A percentile compares a stretch with the other conserved stretches of the same genome.
These are phyloP conservation scores for Ariopsis seemanni DNA, from an alignment of 2,113 vertebrate genomes.

Conservation along the genomic window DNA sequence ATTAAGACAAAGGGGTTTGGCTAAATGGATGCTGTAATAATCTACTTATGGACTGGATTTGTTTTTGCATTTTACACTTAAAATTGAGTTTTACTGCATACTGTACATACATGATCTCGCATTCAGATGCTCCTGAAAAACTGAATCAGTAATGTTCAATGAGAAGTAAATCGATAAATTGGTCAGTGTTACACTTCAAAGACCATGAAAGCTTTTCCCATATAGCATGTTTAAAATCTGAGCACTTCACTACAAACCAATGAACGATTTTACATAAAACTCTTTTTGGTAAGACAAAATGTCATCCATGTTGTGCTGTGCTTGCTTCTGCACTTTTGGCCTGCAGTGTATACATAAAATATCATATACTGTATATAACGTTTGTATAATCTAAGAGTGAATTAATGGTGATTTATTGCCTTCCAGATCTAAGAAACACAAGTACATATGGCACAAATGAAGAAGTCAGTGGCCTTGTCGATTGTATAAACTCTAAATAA, in stretches of 20 bases:
- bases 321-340: slow-evolving; percentile 4
- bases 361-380: slow-evolving; percentile 22
- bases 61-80: neutral
- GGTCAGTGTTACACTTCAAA: neutral
- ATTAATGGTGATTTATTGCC: slow-evolving; percentile 15
- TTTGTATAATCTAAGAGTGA: slow-evolving; percentile 1
- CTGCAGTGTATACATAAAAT: slow-evolving; percentile 15
- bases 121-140: neutral
- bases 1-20: neutral
- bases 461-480: slow-evolving; percentile 1
- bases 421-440: slow-evolving; percentile 6
- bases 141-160: neutral
- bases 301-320: neutral
- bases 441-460: slow-evolving; percentile 15
- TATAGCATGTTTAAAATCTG: neutral
- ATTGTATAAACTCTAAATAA: slow-evolving; percentile 22
- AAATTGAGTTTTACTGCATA: neutral
- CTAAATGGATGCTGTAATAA: neutral
- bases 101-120: neutral
- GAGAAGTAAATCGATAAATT: neutral
- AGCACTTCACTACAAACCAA: neutral
- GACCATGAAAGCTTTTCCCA: neutral
- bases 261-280: neutral
- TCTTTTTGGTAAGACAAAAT: neutral
- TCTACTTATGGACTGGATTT: neutral